These are phyloP conservation scores for Lycocerus yunnanus DNA, from an alignment of 2,888 invertebrate genomes.

Conservation along the genomic window DNA sequence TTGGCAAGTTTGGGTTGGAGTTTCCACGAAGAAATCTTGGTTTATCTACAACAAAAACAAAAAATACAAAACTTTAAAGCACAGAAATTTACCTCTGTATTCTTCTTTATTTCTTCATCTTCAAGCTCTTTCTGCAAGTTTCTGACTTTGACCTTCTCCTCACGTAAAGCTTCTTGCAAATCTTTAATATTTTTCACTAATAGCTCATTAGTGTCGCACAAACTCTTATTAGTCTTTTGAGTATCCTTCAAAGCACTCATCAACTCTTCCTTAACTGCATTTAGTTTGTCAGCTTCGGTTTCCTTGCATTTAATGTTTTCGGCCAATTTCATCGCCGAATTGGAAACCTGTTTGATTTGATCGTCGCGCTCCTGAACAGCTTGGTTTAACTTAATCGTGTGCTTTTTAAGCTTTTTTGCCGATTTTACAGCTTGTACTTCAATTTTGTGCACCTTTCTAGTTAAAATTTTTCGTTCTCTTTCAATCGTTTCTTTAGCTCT, in stretches of 20 bases:
- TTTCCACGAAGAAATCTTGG: not conserved
- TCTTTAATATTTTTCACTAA: constrained; percentile 12
- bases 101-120: not conserved
- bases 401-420: constrained; percentile 1
- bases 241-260: constrained; percentile 20
- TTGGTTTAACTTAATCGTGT: not conserved
- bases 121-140: not conserved
- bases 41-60: not conserved
- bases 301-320: constrained; percentile 26
- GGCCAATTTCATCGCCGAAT: constrained; percentile 21
- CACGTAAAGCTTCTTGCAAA: not conserved
- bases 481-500: constrained; percentile 7
- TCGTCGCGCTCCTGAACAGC: constrained; percentile 17
- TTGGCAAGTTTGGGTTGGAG: constrained; percentile 2
- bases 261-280: constrained; percentile 20
- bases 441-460: constrained; percentile 12
- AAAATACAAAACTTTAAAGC: not conserved
- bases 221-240: constrained; percentile 23
- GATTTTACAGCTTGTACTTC: constrained; percentile 7
- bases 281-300: constrained; percentile 18
- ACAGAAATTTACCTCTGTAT: not conserved
- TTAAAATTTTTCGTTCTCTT: constrained; percentile 11
- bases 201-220: constrained; percentile 6
- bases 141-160: not conserved
- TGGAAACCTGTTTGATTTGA: constrained; percentile 27